These are phyloP conservation scores for Gymnocheta viridis DNA, from an alignment of 2,888 invertebrate genomes.

Conservation along the genomic window DNA sequence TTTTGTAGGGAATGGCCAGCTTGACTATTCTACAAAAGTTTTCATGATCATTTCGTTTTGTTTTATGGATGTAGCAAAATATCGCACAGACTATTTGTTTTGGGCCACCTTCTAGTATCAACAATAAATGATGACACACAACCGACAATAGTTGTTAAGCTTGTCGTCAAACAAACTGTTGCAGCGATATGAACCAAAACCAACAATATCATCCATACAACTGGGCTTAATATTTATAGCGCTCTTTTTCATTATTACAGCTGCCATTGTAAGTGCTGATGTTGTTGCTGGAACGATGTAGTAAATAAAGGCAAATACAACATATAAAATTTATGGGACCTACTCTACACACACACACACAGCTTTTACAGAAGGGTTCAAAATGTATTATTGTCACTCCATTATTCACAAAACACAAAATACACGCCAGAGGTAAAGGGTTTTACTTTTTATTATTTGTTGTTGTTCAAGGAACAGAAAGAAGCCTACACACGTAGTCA, in stretches of 20 bases:
- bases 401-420: constrained; percentile 57
- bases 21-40: no score
- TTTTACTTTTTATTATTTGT: constrained; percentile 42
- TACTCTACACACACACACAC: no score
- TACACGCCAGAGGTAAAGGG: constrained; percentile 33
- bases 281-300: not conserved
- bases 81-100: no score
- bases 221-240: constrained; percentile 65
- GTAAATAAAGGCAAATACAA: constrained; percentile 63
- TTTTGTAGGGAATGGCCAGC: no score
- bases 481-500: constrained; percentile 63
- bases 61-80: no score
- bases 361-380: constrained; percentile 67
- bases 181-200: constrained; percentile 41
- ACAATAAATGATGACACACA: constrained; percentile 40
- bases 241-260: constrained; percentile 50
- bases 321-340: constrained; percentile 68
- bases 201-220: constrained; percentile 43
- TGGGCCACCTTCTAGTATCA: not conserved
- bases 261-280: constrained; percentile 2
- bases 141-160: not conserved
- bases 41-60: no score
- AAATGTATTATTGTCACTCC: constrained; percentile 70
- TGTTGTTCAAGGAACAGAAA: constrained; percentile 6
- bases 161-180: constrained; percentile 56